Evolutionary conservation across 2,113 vertebrate species (phyloP).

Genomic region (Hippocampus guttulatus): DNA sequence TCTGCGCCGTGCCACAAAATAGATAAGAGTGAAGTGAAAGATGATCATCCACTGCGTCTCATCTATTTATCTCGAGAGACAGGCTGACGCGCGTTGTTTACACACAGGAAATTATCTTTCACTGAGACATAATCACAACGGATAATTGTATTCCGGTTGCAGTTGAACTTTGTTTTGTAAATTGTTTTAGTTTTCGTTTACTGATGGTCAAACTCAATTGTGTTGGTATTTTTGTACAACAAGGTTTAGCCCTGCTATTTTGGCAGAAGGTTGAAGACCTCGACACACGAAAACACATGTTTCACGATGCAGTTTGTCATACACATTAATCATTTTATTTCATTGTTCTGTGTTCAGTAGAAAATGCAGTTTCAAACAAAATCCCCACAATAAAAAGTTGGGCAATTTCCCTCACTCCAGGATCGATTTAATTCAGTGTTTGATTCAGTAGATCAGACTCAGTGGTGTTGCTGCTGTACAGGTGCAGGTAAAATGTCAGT

Average conservation of each 20-base stretch:
- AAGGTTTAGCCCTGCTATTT: background rate
- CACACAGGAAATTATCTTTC: conserved; percentile 28
- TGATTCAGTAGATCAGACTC: background rate
- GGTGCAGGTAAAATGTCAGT: background rate
- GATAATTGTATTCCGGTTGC: background rate
- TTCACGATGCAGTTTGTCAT: background rate
- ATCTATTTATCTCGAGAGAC: conserved; percentile 30
- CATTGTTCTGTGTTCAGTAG: background rate
- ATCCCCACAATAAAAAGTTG: background rate
- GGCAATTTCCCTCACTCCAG: background rate
- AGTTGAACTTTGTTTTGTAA: background rate
- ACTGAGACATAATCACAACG: background rate
- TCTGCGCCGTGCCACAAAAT: conserved; percentile 48
- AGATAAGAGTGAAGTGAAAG: conserved; percentile 34
- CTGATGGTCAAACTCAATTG: background rate
- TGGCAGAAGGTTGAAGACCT: background rate
- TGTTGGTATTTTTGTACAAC: background rate
- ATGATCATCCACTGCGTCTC: conserved; percentile 34
- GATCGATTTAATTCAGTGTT: too few relatives aligned
- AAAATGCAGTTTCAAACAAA: background rate
- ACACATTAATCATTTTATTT: background rate
- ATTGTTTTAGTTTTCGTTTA: background rate
- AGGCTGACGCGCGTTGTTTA: conserved; percentile 11
- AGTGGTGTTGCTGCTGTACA: background rate
- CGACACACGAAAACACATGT: background rate